Evolutionary conservation across 2,113 vertebrate genomes (phyloP).

Genomic region (Tachycineta bicolor): DNA sequence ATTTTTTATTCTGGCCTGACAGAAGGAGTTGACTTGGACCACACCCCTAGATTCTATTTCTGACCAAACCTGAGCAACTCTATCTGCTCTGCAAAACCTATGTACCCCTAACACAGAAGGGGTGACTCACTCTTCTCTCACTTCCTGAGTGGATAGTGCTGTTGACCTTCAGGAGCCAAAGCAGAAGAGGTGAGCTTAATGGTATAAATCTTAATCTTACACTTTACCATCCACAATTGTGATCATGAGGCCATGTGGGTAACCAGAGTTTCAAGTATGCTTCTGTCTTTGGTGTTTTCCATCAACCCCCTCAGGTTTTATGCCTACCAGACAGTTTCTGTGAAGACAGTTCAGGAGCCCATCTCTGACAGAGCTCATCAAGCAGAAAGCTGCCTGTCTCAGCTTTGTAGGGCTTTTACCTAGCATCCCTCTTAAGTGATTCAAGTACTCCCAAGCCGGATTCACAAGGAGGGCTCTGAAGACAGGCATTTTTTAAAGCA

Average conservation of each 20-base stretch:
- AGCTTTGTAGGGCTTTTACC: background rate
- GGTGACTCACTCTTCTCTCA: background rate
- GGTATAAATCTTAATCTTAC: background rate
- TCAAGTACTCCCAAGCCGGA: background rate
- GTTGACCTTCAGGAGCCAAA: background rate
- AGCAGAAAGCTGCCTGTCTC: background rate
- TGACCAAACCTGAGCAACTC: background rate
- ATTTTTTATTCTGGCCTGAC: background rate
- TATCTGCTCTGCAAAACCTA: background rate
- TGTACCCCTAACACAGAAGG: fast-evolving
- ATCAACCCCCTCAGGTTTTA: background rate
- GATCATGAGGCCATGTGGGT: fast-evolving
- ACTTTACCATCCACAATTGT: background rate
- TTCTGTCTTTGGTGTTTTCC: background rate
- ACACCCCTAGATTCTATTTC: background rate
- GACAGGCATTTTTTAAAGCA: background rate
- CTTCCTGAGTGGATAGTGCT: background rate
- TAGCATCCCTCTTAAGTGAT: background rate
- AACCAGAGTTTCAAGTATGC: background rate
- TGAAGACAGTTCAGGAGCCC: background rate
- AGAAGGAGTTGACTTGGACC: background rate
- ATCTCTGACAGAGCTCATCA: background rate
- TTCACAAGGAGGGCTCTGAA: background rate
- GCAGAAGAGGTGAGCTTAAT: background rate
- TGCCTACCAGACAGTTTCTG: background rate